phyloP scores from a whole-genome alignment of 2,888 invertebrate species.

The Caenorhabditis sp. region DNA sequence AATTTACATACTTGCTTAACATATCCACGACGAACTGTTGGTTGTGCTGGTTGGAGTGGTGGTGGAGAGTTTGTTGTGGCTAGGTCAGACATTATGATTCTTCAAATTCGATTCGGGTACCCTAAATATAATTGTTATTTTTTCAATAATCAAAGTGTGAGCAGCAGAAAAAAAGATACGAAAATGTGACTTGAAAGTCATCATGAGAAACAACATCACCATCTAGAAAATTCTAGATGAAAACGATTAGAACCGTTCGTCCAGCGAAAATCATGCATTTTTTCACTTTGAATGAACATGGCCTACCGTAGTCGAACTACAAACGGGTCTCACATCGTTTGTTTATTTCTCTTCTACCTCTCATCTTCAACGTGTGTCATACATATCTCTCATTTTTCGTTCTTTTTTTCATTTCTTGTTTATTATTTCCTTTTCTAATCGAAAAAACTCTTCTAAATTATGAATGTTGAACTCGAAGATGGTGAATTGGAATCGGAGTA shows the following conservation, averaged over 20 bases:
- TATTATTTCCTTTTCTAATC: background rate
- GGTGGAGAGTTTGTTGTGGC: constrained; percentile 1
- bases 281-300: background rate
- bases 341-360: constrained; percentile 3
- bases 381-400: constrained; percentile 8
- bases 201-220: background rate
- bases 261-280: background rate
- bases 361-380: background rate
- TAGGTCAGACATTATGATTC: constrained; percentile 33
- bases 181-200: background rate
- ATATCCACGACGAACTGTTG: constrained; percentile 47
- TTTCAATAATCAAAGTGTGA: too few relatives aligned
- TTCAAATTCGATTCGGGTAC: constrained; percentile 7
- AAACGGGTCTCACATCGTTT: constrained; percentile 20
- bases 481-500: constrained; percentile 28
- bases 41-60: constrained; percentile 25
- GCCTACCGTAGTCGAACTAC: constrained; percentile 7
- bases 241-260: background rate
- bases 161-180: background rate
- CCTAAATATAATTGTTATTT: constrained; percentile 4
- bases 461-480: constrained; percentile 20
- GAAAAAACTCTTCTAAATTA: background rate
- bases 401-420: constrained; percentile 5
- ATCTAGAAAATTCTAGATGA: background rate
- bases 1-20: constrained; percentile 45